Evolutionary conservation across 2,797 vertebrate species (phyloP).

Genomic region (Pseudotriccus pelzelni): DNA sequence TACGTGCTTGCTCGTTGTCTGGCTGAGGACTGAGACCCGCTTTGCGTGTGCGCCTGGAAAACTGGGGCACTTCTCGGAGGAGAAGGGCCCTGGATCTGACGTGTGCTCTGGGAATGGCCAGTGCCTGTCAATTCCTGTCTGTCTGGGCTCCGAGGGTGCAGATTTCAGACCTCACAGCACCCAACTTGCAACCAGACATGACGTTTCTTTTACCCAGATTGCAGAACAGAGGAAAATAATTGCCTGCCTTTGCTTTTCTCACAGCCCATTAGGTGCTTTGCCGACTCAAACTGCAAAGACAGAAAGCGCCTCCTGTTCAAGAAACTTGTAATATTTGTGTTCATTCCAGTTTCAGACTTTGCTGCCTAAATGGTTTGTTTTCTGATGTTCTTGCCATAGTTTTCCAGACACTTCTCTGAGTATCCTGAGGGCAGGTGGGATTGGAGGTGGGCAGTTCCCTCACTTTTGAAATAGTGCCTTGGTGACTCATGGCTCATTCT

Average conservation of each 20-base stretch:
- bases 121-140: conserved; percentile 42
- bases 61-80: background rate
- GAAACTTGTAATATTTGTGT: conserved; percentile 14
- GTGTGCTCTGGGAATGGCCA: background rate
- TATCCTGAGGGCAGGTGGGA: background rate
- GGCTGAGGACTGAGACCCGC: background rate
- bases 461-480: background rate
- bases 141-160: background rate
- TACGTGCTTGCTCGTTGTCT: background rate
- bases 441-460: background rate
- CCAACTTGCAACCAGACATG: background rate
- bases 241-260: conserved; percentile 45
- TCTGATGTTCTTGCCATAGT: background rate
- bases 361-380: background rate
- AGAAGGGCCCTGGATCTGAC: conserved; percentile 4
- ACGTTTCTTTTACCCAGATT: conserved; percentile 24
- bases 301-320: background rate
- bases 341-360: background rate
- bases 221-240: conserved; percentile 45
- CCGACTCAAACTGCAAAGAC: background rate
- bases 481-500: background rate
- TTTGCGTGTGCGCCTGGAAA: background rate
- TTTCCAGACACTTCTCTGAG: background rate
- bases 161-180: conserved; percentile 20
- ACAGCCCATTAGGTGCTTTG: conserved; percentile 33